Percentiles rank a stretch among this genome's conserved stretches.
Evolutionary conservation across 2,888 invertebrate genomes (phyloP).

Genomic region (Cryptophagus acutangulus): DNA sequence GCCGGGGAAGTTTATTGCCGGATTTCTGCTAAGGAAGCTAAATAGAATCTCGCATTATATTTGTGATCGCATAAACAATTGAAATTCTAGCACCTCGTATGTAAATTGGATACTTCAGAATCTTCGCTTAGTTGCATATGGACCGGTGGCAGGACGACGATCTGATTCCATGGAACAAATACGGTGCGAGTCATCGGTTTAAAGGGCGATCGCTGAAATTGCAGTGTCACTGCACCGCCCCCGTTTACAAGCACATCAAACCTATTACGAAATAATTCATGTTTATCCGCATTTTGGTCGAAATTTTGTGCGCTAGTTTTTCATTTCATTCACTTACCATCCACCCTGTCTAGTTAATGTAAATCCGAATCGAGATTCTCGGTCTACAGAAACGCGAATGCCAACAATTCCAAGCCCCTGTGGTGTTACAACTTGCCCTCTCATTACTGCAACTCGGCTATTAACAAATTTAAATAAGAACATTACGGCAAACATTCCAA

Average conservation of each 20-base stretch:
- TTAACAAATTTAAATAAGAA: constrained; percentile 29
- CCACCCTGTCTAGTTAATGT: constrained; percentile 89
- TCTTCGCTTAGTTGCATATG: constrained; percentile 82
- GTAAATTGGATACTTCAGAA: constrained; percentile 37
- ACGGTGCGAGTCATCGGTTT: constrained; percentile 82
- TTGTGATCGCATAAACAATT: neutral
- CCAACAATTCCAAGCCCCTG: constrained; percentile 96
- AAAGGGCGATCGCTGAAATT: constrained; percentile 94
- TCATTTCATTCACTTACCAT: constrained; percentile 66
- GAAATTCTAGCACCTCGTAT: constrained; percentile 28
- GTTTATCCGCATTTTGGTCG: too few relatives aligned
- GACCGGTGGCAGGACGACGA: constrained; percentile 86
- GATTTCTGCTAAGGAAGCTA: constrained; percentile 42
- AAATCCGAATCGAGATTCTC: constrained; percentile 92
- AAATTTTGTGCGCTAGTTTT: constrained; percentile 4
- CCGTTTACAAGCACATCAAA: constrained; percentile 99
- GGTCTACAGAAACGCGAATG: constrained; percentile 92
- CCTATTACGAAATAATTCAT: constrained; percentile 63
- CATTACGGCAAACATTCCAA: constrained; percentile 7
- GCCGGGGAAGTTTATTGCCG: constrained; percentile 53
- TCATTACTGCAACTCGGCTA: constrained; percentile 98
- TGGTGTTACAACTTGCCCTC: constrained; percentile 92
- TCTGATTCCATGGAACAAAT: constrained; percentile 97
- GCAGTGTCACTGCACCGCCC: constrained; percentile 93
- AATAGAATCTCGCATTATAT: constrained; percentile 10